Base-by-base conservation (phyloP, 1,140 invertebrate species). In the Drosophila truncata region DNA sequence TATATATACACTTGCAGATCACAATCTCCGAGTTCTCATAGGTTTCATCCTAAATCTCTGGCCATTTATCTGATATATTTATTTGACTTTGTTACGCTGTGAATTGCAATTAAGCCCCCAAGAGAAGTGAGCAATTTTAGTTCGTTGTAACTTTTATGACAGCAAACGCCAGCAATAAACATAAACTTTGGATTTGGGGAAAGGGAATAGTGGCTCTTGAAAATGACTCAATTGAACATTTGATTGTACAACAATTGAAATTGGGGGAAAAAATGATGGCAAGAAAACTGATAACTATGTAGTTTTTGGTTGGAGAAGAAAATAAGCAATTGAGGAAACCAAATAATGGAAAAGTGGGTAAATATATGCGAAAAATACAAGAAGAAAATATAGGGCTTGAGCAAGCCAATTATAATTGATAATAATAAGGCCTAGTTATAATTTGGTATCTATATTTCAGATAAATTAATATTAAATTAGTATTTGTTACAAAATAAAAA, bases 41-140 rank as follows among this genome's bases (percentile, higher is more conserved):
- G 39, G n/a, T n/a, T 67, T 41, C 13, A 65, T 23, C 63, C 4
- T 3, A 42, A 62, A 88, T 80, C 72, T 80, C n/a, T 18, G 23
- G 18, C 75, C 54, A 67, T 80, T 78, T 78, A 87, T 87, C 84
- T 64, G 42, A 49, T 41, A 37, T 61, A 86, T 80, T 86, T 73
- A 80, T 82, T 66, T 57, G 49, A 50, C 70, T 73, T 25, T 35
- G 55, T 54, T 54, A 57, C 57, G 41, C 50, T 57, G 44, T 25
- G 35, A 41, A n/a, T 25, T 18, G 69, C 76, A 66, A 84, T 84
- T 84, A 72, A 77, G 54, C 18, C 42, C 42, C 31, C 41, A 25
- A 14, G 14, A 37, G 18, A 62, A 52, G 42, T 33, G 33, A 39
- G 44, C 33, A 63, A 66, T 65, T 46, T 71, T 47, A 13, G 37